phyloP scores from a whole-genome alignment of 2,888 invertebrate genomes.

The Prenolepis imparis region DNA sequence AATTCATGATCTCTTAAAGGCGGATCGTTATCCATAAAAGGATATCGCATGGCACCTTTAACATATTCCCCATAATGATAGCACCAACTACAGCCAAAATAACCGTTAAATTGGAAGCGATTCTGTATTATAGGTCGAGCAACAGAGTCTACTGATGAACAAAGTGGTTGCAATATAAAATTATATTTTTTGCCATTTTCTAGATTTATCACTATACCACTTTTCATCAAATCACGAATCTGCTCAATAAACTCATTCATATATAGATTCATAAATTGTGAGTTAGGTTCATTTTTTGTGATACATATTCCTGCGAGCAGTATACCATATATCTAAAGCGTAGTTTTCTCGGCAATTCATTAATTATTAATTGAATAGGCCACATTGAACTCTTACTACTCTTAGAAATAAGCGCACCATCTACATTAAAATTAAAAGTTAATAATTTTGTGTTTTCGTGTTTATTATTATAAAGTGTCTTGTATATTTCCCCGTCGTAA shows the following conservation, averaged over 20 bases:
- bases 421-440: slow-evolving; percentile 17
- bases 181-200: not conserved
- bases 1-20: too few species aligned
- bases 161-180: slow-evolving; percentile 3
- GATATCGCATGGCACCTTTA: too few species aligned
- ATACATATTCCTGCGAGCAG: slow-evolving; percentile 9
- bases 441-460: not conserved
- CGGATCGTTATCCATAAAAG: too few species aligned
- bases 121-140: slow-evolving; percentile 6
- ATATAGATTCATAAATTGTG: slow-evolving; percentile 7
- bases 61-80: too few species aligned
- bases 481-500: not conserved
- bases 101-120: too few species aligned
- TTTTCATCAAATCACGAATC: not conserved
- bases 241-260: not conserved
- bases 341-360: not conserved
- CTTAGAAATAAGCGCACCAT: not conserved
- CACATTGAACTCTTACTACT: slow-evolving; percentile 6
- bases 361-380: slow-evolving; percentile 7
- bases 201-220: not conserved
- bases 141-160: slow-evolving; percentile 3
- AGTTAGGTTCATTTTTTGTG: not conserved
- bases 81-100: too few species aligned
- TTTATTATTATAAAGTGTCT: not conserved
- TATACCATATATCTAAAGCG: slow-evolving; percentile 7